These are phyloP conservation scores for Hycleus phaleratus DNA, from an alignment of 1,140 invertebrate species.

Conservation along the genomic window DNA sequence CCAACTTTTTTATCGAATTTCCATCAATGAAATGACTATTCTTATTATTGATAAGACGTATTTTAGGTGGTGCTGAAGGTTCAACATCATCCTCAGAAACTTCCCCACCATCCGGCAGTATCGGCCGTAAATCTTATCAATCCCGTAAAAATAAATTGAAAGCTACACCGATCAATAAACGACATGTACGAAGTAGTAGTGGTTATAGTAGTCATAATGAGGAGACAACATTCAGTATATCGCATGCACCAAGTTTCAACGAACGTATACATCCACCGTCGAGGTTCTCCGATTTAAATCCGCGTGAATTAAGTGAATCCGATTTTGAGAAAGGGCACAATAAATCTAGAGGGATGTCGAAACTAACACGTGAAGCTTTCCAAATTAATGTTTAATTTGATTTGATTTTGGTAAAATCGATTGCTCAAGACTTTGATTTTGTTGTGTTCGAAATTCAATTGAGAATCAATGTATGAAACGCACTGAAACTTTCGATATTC, in stretches of 20 bases:
- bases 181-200: conserved; percentile 63
- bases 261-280: conserved; percentile 66
- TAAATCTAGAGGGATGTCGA: conserved; percentile 43
- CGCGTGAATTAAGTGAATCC: conserved; percentile 44
- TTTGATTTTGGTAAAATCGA: too few species aligned
- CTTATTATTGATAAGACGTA: neutral
- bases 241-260: conserved; percentile 64
- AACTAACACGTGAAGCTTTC: conserved; percentile 56
- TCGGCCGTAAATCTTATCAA: conserved; percentile 56
- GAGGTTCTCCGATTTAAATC: conserved; percentile 57
- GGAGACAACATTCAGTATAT: conserved; percentile 73
- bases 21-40: neutral
- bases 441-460: too few species aligned
- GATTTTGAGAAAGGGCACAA: conserved; percentile 48
- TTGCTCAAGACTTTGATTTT: too few species aligned
- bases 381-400: conserved; percentile 56
- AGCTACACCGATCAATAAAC: conserved; percentile 43
- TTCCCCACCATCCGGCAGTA: conserved; percentile 50
- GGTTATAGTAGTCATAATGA: conserved; percentile 72
- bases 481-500: too few species aligned
- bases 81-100: conserved; percentile 65
- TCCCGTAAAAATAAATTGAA: conserved; percentile 56
- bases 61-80: conserved; percentile 47
- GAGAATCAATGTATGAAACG: too few species aligned
- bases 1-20: neutral